These are phyloP conservation scores for Camponotus vicinus DNA, from an alignment of 1,140 invertebrate genomes.

Conservation along the genomic window DNA sequence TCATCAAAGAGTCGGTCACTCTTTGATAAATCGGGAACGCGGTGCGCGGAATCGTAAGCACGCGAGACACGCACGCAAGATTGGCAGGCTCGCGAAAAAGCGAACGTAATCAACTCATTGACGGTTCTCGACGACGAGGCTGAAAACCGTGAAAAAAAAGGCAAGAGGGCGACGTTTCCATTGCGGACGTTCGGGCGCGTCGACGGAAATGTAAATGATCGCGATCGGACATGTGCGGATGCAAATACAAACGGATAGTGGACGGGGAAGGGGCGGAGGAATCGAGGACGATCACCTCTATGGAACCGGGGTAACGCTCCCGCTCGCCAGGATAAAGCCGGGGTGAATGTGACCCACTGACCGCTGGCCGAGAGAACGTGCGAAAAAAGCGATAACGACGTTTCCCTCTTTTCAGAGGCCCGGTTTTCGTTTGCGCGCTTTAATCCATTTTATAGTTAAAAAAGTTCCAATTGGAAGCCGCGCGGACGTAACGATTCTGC, in stretches of 20 bases:
- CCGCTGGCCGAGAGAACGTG: constrained; percentile 30
- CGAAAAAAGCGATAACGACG: constrained; percentile 52
- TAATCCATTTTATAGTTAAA: constrained; percentile 44
- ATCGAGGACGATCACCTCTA: constrained; percentile 10
- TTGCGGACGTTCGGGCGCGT: constrained; percentile 10
- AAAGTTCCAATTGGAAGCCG: not conserved
- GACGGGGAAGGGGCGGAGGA: no score
- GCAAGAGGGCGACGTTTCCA: not conserved
- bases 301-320: constrained; percentile 1
- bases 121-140: not conserved
- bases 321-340: not conserved
- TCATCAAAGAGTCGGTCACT: constrained; percentile 33
- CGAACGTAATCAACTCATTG: constrained; percentile 26
- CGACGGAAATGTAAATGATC: constrained; percentile 44
- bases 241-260: constrained; percentile 56
- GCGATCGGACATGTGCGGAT: constrained; percentile 24
- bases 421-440: constrained; percentile 15
- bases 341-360: constrained; percentile 55
- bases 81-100: not conserved
- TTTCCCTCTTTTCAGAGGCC: constrained; percentile 24
- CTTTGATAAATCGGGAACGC: constrained; percentile 15
- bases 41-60: constrained; percentile 23
- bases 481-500: not conserved
- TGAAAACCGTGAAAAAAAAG: not conserved
- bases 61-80: constrained; percentile 9